Conservation (phyloP, 2,113 vertebrate species). For the Otolemur garnettii region DNA sequence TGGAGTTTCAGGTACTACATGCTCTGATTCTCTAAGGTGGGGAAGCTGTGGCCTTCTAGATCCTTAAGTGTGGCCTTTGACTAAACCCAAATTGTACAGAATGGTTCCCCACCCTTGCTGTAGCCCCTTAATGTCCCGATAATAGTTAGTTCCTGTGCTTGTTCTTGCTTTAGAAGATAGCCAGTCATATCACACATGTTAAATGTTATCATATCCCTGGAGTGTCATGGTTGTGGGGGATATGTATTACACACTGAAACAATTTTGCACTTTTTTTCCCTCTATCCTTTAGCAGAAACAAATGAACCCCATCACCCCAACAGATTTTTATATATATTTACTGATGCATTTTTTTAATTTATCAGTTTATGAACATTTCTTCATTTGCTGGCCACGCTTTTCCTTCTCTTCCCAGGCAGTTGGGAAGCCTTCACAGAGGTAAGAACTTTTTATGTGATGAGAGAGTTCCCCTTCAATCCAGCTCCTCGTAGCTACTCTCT, state of each 20-base stretch:
- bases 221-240: neutral
- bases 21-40: neutral
- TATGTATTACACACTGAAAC: neutral
- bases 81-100: no score
- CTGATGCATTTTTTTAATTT: neutral
- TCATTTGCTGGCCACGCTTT: neutral
- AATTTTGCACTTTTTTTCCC: neutral
- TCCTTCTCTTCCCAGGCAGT: neutral
- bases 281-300: neutral
- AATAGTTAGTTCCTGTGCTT: neutral
- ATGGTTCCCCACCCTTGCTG: no score
- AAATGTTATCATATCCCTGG: neutral
- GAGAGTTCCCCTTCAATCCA: neutral
- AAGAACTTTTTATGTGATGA: neutral
- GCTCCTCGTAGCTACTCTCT: neutral
- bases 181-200: neutral
- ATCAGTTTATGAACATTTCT: neutral
- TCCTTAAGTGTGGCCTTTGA: no score
- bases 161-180: conserved; percentile 7
- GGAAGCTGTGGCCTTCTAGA: no score
- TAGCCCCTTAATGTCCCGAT: neutral
- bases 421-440: neutral
- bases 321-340: neutral
- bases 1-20: neutral
- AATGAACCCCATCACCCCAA: neutral